Evolutionary conservation across 2,888 invertebrate species (phyloP).

Genomic region (Zaprionus bogoriensis): DNA sequence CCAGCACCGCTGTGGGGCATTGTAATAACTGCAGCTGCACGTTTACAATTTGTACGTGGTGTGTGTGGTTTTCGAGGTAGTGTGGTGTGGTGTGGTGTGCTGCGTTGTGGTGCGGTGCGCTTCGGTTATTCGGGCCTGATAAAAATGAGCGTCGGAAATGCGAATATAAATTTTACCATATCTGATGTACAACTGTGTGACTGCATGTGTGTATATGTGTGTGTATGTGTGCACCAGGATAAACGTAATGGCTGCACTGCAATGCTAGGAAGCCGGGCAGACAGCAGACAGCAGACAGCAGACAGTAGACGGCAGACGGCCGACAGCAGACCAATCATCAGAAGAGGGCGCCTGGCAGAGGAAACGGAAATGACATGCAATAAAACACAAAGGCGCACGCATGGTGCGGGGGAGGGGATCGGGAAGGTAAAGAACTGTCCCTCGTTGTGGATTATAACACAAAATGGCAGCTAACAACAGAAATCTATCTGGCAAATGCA

Average conservation of each 20-base stretch:
- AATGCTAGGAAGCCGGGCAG: conserved; percentile 66
- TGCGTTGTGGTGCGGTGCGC: conserved; percentile 19
- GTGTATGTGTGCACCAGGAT: conserved; percentile 51
- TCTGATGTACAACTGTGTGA: conserved; percentile 75
- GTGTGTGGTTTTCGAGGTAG: too few relatives aligned
- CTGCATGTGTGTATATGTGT: conserved; percentile 9
- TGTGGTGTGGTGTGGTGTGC: conserved; percentile 25
- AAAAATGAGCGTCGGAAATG: conserved; percentile 80
- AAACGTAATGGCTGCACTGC: conserved; percentile 68
- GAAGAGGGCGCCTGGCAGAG: conserved; percentile 45
- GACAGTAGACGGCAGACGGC: conserved; percentile 57
- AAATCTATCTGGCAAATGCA: conserved; percentile 72
- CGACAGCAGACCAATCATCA: conserved; percentile 72
- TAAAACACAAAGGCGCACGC: conserved; percentile 80
- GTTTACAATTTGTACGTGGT: conserved; percentile 67
- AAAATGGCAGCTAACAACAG: conserved; percentile 73
- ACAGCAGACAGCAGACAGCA: conserved; percentile 43
- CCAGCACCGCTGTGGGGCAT: conserved; percentile 9
- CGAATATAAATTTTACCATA: conserved; percentile 81
- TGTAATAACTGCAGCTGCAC: conserved; percentile 67
- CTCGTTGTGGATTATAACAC: conserved; percentile 65
- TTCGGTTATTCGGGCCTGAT: conserved; percentile 48
- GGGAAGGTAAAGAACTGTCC: conserved; percentile 13
- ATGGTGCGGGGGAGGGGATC: conserved; percentile 14
- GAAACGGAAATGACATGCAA: conserved; percentile 82